Evolutionary conservation across 1,140 invertebrate species (phyloP), one percentile per base, ranked within the genome.

Genomic region (Drosophila arizonae): DNA sequence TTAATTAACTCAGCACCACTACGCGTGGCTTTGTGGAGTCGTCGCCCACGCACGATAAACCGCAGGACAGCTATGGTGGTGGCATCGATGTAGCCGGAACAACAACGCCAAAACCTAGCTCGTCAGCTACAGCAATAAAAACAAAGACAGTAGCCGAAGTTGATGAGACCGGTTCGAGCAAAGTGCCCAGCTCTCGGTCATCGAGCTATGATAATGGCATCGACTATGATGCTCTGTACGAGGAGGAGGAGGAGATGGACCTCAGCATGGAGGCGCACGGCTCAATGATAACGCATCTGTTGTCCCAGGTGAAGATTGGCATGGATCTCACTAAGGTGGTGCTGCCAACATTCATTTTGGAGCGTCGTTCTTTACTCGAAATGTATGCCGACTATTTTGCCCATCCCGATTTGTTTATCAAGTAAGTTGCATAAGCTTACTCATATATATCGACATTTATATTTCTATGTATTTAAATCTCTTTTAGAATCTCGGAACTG

Each of bases 371-470:
- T 1, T 94, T 99, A 41, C 93, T 99, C 43, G 98, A 99, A 93
- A 99, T 99, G 97, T 98, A 99, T 91, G 97, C 98, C 13, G 98
- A 99, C 93, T 99, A 98, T 91, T 99, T 99, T 93, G 97, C 98
- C 24, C 98, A 99, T 94, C 97, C 98, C 1, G 97, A 99, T 93
- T 94, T 99, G 80, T 98, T 99, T 92, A 94, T 98, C 66, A 96
- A 95, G 98, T 99, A 93, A 93, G 94, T 57, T 21, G 0, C 0
- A 6, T 13, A 0, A 39, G 36, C 6, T 13, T 39, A 11, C 11
- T 39, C 8, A 17, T 17, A 17, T 6, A 36, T 10, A 39, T 39
- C 2, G 36, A 13, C 11, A 39, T 11, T 9, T 11, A 13, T 39
- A 39, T 11, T 11, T 39, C 1, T 11, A 39, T 39, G 10, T 39